Percentiles rank a stretch among this genome's conserved stretches.
Evolutionary conservation across 2,113 vertebrate genomes (phyloP).

Genomic region (Entosphenus tridentatus): DNA sequence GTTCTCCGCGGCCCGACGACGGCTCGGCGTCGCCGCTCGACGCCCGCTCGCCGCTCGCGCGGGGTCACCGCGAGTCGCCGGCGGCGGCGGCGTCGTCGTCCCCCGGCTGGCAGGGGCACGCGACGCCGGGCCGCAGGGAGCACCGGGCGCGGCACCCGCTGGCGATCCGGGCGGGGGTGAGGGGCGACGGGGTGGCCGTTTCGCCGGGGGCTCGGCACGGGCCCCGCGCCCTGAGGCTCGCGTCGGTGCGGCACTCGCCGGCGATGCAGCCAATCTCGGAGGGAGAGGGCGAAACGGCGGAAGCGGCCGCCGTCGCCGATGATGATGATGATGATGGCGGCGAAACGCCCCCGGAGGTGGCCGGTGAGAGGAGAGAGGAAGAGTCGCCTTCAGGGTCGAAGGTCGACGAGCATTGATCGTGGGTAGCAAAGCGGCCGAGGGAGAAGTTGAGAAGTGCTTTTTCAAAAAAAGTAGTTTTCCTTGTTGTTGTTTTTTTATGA

Average conservation of each 20-base stretch:
- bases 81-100: neutral
- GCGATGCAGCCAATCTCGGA: slow-evolving; percentile 1
- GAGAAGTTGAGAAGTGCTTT: no score
- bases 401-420: no score
- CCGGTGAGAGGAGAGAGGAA: no score
- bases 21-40: neutral
- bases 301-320: neutral
- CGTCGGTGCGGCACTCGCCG: neutral
- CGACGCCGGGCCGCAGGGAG: neutral
- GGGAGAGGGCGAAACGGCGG: neutral
- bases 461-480: no score
- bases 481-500: no score
- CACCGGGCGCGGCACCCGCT: neutral
- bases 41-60: neutral
- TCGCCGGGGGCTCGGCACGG: neutral
- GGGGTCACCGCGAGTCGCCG: neutral
- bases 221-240: neutral
- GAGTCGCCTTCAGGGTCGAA: no score
- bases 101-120: neutral
- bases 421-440: no score
- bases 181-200: neutral
- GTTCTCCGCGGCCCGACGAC: neutral
- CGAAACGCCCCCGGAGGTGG: no score
- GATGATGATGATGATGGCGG: no score
- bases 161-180: slow-evolving; percentile 1